phyloP scores from a whole-genome alignment of 2,797 vertebrate species.

The Chiloscyllium punctatum region DNA sequence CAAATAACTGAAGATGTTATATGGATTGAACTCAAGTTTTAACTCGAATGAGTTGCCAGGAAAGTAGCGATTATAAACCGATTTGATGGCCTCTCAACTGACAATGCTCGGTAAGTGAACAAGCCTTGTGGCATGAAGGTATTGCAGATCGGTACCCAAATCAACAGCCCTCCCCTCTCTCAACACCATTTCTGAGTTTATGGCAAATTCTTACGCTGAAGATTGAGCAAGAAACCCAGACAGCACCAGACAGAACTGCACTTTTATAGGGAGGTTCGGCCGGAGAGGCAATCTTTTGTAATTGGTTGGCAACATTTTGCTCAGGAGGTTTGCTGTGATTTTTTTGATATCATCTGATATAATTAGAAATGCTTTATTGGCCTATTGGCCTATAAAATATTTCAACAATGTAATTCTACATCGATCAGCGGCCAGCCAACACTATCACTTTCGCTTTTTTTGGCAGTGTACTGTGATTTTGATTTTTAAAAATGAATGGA shows the following conservation, averaged over 20 bases:
- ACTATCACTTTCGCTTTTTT: background rate
- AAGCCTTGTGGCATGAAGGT: background rate
- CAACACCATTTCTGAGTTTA: background rate
- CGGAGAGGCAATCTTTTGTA: background rate
- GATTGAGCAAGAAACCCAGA: background rate
- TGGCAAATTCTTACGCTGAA: conserved; percentile 5
- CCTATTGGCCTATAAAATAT: conserved; percentile 25
- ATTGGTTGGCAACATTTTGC: background rate
- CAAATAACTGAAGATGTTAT: background rate
- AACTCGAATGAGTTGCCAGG: background rate
- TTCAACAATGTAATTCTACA: conserved; percentile 7
- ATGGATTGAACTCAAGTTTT: background rate
- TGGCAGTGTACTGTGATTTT: background rate
- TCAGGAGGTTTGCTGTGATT: background rate
- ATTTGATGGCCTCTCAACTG: background rate
- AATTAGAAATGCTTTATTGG: conserved; percentile 29
- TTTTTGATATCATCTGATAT: conserved; percentile 22
- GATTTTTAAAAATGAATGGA: background rate
- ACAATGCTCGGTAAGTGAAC: background rate
- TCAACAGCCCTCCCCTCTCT: background rate
- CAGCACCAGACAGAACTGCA: background rate
- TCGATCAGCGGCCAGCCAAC: background rate
- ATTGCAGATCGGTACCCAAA: background rate
- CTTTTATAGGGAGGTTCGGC: conserved; percentile 7
- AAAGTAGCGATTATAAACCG: background rate